Conservation (phyloP, 2,113 vertebrate genomes). For the Empidonax traillii region DNA sequence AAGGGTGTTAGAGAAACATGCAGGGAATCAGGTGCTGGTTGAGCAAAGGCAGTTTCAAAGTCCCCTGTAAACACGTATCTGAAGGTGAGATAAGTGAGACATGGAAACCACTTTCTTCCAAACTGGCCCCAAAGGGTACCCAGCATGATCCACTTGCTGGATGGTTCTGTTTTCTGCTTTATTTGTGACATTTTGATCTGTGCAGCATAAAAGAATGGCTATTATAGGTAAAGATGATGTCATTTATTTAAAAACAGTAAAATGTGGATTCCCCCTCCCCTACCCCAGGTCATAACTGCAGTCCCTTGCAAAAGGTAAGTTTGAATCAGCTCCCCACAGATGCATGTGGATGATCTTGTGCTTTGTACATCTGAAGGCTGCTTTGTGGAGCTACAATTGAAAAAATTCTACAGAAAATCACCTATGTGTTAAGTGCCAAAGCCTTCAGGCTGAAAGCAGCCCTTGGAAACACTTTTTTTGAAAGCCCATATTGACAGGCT, state of each 20-base stretch:
- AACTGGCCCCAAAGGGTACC: neutral
- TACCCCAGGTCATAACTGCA: neutral
- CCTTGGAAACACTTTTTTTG: slow-evolving; percentile 26
- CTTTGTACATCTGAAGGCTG: neutral
- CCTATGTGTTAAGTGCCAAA: neutral
- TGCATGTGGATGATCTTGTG: neutral
- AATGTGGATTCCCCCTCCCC: neutral
- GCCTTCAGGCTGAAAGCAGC: neutral
- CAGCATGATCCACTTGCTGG: neutral
- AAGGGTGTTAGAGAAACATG: neutral
- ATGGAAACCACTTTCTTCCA: neutral
- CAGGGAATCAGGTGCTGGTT: neutral
- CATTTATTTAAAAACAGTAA: neutral
- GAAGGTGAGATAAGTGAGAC: neutral
- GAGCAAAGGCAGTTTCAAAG: neutral
- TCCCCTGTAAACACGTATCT: neutral
- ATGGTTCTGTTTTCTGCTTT: neutral
- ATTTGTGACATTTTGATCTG: neutral
- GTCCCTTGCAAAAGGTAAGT: neutral
- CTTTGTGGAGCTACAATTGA: neutral
- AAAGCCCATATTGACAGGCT: slow-evolving; percentile 33
- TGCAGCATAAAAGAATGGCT: neutral
- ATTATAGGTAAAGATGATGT: neutral
- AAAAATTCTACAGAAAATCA: neutral
- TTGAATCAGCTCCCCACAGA: neutral